phyloP scores from a whole-genome alignment of 2,888 invertebrate genomes.

The Tachina fera region DNA sequence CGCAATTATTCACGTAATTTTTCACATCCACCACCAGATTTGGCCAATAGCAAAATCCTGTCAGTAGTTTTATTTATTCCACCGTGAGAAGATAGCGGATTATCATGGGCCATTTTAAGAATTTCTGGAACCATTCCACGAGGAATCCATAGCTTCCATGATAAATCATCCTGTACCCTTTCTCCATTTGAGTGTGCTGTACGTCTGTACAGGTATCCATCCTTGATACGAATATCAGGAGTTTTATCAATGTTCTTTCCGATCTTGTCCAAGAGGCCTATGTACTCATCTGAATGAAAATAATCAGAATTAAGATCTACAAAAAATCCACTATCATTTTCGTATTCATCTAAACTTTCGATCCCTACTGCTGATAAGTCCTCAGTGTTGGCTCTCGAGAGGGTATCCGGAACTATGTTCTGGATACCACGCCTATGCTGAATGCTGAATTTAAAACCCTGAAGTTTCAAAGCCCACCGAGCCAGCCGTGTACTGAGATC shows the following conservation, averaged over 20 bases:
- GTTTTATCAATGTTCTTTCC: not conserved
- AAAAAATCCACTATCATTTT: not conserved
- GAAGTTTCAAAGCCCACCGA: too few relatives aligned
- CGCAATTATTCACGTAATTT: constrained; percentile 16
- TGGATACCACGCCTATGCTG: not conserved
- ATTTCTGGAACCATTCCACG: not conserved
- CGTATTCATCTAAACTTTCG: too few relatives aligned
- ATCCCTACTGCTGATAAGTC: too few relatives aligned
- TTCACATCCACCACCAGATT: not conserved
- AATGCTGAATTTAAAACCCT: too few relatives aligned
- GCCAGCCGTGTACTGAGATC: too few relatives aligned
- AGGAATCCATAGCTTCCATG: constrained; percentile 12
- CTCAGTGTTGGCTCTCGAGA: not conserved
- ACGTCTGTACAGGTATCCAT: constrained; percentile 16
- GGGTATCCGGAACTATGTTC: not conserved
- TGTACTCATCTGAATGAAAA: constrained; percentile 2
- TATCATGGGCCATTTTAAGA: not conserved
- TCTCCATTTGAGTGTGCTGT: not conserved
- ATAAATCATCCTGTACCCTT: not conserved
- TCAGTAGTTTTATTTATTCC: constrained; percentile 16
- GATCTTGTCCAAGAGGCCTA: too few relatives aligned
- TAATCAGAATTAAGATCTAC: not conserved
- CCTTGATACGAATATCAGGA: not conserved
- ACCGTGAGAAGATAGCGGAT: too few relatives aligned
- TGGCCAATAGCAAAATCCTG: constrained; percentile 18